Percentiles rank a stretch among this genome's conserved stretches.
Evolutionary conservation across 2,797 vertebrate species (phyloP).

Genomic region (Notolabrus celidotus): DNA sequence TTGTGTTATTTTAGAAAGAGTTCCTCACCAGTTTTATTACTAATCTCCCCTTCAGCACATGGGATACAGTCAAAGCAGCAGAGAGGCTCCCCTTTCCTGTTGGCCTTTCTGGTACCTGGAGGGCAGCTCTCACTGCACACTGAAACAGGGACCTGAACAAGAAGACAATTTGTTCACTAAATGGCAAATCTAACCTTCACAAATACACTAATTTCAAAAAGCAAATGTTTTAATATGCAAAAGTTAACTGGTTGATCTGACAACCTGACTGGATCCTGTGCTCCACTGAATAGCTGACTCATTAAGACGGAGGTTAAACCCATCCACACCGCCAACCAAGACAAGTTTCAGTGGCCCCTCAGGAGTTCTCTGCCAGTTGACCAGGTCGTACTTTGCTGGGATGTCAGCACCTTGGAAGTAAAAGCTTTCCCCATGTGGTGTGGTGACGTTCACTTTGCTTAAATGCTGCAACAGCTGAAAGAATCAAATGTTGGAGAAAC

Average conservation of each 20-base stretch:
- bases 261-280: constrained; percentile 68
- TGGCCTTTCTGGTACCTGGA: constrained; percentile 76
- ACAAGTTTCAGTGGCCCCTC: constrained; percentile 64
- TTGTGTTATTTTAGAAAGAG: background rate
- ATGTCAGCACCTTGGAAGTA: constrained; percentile 78
- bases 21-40: constrained; percentile 77
- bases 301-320: constrained; percentile 75
- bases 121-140: constrained; percentile 81
- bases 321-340: constrained; percentile 79
- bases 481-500: too few relatives aligned
- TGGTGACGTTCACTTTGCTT: constrained; percentile 75
- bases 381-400: constrained; percentile 82
- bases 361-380: constrained; percentile 82
- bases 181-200: too few relatives aligned
- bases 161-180: too few relatives aligned
- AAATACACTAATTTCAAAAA: too few relatives aligned
- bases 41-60: constrained; percentile 82
- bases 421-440: constrained; percentile 78
- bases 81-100: constrained; percentile 67
- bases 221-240: too few relatives aligned
- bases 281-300: constrained; percentile 82
- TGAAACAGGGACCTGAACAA: constrained; percentile 75
- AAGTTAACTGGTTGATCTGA: background rate
- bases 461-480: constrained; percentile 78
- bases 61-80: constrained; percentile 84